A percentile compares a stretch with the other conserved stretches of the same genome.
Conservation (phyloP, 1,140 invertebrate genomes). For the Calliphora vicina region DNA sequence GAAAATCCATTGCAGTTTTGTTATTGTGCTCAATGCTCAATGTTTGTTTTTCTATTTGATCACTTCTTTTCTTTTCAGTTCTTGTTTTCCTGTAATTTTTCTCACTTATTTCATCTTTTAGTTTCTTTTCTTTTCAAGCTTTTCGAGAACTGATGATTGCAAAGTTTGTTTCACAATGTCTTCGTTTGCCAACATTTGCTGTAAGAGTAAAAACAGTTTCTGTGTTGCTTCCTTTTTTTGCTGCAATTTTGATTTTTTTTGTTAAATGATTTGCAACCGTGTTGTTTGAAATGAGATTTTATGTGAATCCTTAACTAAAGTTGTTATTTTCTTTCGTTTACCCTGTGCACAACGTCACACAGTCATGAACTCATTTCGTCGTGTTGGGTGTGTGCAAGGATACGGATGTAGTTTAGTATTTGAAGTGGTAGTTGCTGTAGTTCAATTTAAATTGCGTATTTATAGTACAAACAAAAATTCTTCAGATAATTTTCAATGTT, state of each 20-base stretch:
- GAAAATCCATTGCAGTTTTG: neutral
- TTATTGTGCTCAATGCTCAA: neutral
- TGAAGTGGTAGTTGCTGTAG: neutral
- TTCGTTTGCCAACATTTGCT: neutral
- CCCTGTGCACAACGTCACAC: neutral
- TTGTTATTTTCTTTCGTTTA: neutral
- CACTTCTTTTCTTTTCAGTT: too few relatives aligned
- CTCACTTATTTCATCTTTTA: neutral
- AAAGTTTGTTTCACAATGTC: neutral
- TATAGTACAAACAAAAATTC: neutral
- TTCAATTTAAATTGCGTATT: neutral
- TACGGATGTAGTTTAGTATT: neutral
- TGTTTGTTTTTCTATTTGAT: neutral
- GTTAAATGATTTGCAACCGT: neutral
- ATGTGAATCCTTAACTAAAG: neutral
- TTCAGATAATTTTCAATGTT: neutral
- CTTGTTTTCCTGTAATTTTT: neutral
- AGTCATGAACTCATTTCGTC: conserved; percentile 19
- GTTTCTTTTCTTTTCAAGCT: neutral
- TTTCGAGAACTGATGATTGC: neutral
- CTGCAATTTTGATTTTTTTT: neutral
- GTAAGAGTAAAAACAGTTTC: neutral
- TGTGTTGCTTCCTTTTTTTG: neutral
- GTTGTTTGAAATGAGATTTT: neutral
- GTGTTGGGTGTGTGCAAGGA: neutral